phyloP scores from a whole-genome alignment of 2,113 vertebrate species.

The Periophthalmodon schlosseri region DNA sequence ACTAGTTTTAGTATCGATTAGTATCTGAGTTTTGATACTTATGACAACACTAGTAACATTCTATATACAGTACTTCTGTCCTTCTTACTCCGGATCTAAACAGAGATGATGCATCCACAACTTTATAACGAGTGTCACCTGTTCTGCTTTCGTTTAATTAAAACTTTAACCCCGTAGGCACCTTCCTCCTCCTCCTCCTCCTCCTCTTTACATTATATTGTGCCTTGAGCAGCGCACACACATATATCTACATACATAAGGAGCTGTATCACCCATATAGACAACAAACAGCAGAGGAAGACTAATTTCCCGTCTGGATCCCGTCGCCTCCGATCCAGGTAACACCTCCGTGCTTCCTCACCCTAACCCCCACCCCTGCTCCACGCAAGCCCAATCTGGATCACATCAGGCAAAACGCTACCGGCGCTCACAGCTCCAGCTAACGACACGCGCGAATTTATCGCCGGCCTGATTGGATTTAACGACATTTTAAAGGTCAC shows the following conservation, averaged over 20 bases:
- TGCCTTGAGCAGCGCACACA: too few relatives aligned
- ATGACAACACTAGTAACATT: too few relatives aligned
- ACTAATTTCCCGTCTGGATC: conserved; percentile 57
- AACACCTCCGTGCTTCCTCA: conserved; percentile 40
- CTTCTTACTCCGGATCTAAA: too few relatives aligned
- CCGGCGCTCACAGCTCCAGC: background rate
- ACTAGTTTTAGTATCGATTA: too few relatives aligned
- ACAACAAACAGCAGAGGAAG: too few relatives aligned
- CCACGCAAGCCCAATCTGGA: conserved; percentile 35
- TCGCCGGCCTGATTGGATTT: background rate
- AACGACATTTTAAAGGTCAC: background rate
- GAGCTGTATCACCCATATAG: too few relatives aligned
- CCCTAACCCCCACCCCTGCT: background rate
- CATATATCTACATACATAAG: too few relatives aligned
- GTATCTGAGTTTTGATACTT: too few relatives aligned
- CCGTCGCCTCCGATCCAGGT: conserved; percentile 48
- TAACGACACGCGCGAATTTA: background rate
- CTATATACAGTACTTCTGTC: too few relatives aligned
- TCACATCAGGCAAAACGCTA: conserved; percentile 10
- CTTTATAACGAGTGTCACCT: background rate
- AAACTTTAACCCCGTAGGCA: too few relatives aligned
- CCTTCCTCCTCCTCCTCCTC: too few relatives aligned
- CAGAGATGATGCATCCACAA: background rate
- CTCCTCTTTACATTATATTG: too few relatives aligned
- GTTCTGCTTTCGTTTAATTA: background rate